These are phyloP conservation scores for Laterallus jamaicensis DNA, from an alignment of 2,113 vertebrate species.

Conservation along the genomic window DNA sequence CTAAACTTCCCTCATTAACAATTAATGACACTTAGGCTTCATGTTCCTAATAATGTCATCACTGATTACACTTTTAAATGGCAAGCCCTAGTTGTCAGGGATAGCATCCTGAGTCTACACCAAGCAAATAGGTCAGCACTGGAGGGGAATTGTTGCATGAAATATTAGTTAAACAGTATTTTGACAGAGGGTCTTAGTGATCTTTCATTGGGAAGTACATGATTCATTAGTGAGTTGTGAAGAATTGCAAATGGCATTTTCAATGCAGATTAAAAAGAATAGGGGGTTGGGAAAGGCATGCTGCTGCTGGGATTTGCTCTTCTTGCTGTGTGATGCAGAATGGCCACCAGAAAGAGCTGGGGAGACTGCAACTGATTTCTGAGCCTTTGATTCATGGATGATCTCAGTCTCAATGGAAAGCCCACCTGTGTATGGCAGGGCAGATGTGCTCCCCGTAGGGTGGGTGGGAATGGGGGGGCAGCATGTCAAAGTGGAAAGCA, in stretches of 20 bases:
- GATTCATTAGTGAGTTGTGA: background rate
- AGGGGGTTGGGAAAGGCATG: background rate
- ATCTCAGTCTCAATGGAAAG: background rate
- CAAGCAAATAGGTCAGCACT: background rate
- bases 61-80: background rate
- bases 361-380: background rate
- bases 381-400: background rate
- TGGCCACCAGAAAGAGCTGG: background rate
- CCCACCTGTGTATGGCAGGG: too few species aligned
- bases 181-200: background rate
- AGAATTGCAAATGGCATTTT: background rate
- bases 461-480: background rate
- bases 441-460: background rate
- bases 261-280: background rate
- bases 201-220: background rate
- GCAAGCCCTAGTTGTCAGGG: background rate
- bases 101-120: background rate
- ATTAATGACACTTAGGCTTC: background rate
- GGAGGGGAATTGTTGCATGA: background rate
- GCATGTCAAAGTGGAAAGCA: background rate
- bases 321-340: too few species aligned
- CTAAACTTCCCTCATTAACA: conserved; percentile 3
- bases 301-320: background rate
- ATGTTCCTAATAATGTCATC: conserved; percentile 1
- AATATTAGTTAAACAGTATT: background rate